Evolutionary conservation across 2,797 vertebrate species (phyloP).

Genomic region (Sebastes kiyomatsui): DNA sequence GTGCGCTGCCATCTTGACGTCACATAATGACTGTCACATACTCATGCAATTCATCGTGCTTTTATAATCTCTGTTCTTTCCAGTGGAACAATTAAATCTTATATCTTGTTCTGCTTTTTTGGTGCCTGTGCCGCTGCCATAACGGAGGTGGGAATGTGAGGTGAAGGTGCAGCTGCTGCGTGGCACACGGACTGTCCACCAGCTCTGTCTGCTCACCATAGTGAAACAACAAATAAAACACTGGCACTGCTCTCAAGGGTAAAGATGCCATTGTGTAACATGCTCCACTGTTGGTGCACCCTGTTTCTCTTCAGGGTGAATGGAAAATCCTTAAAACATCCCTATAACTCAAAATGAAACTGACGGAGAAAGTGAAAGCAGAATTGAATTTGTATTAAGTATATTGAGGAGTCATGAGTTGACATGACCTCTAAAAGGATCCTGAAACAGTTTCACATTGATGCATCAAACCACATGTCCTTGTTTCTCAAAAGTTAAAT

Average conservation of each 20-base stretch:
- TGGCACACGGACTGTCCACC: slow-evolving; percentile 4
- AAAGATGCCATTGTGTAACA: slow-evolving; percentile 18
- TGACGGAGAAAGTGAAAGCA: not conserved
- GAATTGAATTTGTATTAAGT: not conserved
- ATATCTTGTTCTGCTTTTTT: not conserved
- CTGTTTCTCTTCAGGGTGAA: not conserved
- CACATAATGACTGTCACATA: too few relatives aligned
- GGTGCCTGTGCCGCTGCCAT: not conserved
- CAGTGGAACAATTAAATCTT: not conserved
- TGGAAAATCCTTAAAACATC: not conserved
- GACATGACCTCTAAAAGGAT: not conserved
- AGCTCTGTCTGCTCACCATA: slow-evolving; percentile 44
- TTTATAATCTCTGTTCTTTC: not conserved
- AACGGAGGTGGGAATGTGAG: slow-evolving; percentile 14
- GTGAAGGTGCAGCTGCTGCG: slow-evolving; percentile 43
- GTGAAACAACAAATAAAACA: slow-evolving; percentile 60
- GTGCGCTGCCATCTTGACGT: too few relatives aligned
- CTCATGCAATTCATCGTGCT: not conserved
- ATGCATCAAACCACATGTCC: not conserved
- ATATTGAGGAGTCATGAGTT: not conserved
- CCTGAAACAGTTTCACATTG: not conserved
- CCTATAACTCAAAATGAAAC: not conserved
- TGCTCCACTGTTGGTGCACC: not conserved
- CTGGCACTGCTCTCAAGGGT: slow-evolving; percentile 44
- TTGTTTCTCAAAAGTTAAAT: not conserved